phyloP scores from a whole-genome alignment of 2,113 vertebrate genomes.

The Nematolebias whitei region DNA sequence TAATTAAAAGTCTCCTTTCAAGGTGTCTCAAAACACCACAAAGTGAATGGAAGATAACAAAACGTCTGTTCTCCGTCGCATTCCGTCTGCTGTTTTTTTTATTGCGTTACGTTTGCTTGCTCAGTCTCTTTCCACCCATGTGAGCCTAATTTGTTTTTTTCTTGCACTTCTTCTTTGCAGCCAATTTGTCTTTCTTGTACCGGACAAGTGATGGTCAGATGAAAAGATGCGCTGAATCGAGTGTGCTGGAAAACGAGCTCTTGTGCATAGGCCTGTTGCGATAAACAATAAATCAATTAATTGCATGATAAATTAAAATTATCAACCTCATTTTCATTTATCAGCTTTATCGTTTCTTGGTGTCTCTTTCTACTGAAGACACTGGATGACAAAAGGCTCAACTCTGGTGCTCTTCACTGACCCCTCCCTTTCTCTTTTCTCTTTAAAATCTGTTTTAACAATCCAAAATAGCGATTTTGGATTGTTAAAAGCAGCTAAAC shows the following conservation, averaged over 20 bases:
- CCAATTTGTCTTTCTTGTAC: slow-evolving; percentile 28
- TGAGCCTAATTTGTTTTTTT: slow-evolving; percentile 51
- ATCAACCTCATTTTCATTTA: too few species aligned
- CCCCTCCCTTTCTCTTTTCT: too few species aligned
- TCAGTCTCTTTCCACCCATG: slow-evolving; percentile 28
- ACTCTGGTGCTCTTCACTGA: too few species aligned
- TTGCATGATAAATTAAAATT: too few species aligned
- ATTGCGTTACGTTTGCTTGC: slow-evolving; percentile 24
- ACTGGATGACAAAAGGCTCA: too few species aligned
- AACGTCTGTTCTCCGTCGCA: slow-evolving; percentile 43
- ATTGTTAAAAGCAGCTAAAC: too few species aligned
- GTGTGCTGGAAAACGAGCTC: neutral
- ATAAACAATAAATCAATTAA: too few species aligned
- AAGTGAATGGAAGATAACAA: slow-evolving; percentile 25
- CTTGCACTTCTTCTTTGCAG: slow-evolving; percentile 26
- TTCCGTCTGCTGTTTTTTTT: slow-evolving; percentile 27
- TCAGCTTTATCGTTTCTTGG: too few species aligned
- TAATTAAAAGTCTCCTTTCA: slow-evolving; percentile 59
- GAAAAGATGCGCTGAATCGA: slow-evolving; percentile 10
- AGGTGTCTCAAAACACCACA: slow-evolving; percentile 28
- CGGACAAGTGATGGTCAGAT: slow-evolving; percentile 29
- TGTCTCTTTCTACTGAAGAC: too few species aligned
- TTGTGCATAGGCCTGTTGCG: too few species aligned
- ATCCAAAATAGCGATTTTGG: too few species aligned
- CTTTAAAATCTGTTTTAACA: too few species aligned